Conservation (phyloP, 2,113 vertebrate genomes). For the Falcunculus frontatus region DNA sequence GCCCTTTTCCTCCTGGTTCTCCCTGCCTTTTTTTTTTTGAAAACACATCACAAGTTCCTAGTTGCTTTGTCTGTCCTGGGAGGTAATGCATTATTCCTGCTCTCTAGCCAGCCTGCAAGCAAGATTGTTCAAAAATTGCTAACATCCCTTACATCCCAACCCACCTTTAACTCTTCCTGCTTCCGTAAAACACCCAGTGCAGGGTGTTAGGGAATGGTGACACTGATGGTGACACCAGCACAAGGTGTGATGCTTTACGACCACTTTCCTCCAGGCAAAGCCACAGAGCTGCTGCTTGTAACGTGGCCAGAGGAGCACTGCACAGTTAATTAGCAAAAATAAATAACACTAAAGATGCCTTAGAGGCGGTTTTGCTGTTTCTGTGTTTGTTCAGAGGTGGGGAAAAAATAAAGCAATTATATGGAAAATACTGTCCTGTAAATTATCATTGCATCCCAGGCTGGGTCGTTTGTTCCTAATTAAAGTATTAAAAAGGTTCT, state of each 20-base stretch:
- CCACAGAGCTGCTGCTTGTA: background rate
- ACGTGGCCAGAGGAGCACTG: background rate
- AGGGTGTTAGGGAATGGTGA: background rate
- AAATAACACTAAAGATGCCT: background rate
- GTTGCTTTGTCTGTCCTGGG: background rate
- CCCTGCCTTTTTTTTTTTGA: background rate
- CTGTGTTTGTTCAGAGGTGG: background rate
- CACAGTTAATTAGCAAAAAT: background rate
- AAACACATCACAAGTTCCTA: background rate
- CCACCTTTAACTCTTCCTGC: background rate
- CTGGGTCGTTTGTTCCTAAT: slow-evolving; percentile 14
- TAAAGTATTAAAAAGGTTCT: slow-evolving; percentile 6
- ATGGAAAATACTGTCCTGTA: background rate
- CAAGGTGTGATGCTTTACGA: background rate
- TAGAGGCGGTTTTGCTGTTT: background rate
- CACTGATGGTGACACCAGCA: background rate
- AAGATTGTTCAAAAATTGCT: background rate
- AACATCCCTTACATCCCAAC: background rate
- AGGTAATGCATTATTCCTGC: background rate
- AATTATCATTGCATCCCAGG: background rate
- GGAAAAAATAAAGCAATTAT: background rate
- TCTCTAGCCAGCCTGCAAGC: background rate
- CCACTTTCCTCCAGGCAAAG: background rate
- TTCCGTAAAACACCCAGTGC: background rate
- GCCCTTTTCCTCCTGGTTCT: background rate